Conservation (phyloP, 2,797 vertebrate genomes). For the Brachyalestes nurse region DNA sequence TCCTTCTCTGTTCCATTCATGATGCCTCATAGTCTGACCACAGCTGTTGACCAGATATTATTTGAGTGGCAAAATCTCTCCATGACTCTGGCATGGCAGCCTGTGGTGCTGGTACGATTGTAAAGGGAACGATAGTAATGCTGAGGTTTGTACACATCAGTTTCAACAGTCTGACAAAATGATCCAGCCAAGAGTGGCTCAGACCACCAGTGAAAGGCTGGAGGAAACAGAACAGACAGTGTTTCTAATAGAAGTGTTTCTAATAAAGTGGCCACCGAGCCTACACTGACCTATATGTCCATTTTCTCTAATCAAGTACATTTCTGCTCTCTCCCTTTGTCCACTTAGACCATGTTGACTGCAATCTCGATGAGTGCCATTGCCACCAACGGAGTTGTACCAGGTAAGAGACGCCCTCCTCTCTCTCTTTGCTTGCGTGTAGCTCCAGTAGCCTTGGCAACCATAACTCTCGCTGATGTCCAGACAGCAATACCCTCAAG, state of each 20-base stretch:
- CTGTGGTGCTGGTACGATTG: no score
- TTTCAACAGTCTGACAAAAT: no score
- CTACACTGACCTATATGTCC: not conserved
- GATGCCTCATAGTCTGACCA: no score
- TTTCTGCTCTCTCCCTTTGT: constrained; percentile 37
- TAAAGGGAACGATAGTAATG: no score
- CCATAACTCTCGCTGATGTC: constrained; percentile 56
- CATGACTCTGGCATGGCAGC: no score
- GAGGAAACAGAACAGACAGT: not conserved
- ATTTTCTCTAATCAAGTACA: constrained; percentile 48
- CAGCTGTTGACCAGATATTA: no score
- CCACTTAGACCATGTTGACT: constrained; percentile 94
- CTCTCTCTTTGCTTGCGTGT: constrained; percentile 27
- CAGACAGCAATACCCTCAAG: constrained; percentile 63
- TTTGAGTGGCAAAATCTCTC: no score
- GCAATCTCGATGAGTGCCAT: constrained; percentile 99
- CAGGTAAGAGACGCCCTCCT: constrained; percentile 82
- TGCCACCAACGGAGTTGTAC: constrained; percentile 98
- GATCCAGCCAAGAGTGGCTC: no score
- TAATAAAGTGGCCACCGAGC: not conserved
- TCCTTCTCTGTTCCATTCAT: no score
- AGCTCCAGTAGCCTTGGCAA: constrained; percentile 64
- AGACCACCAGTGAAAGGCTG: no score
- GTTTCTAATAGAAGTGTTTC: not conserved
- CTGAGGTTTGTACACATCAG: no score